These are phyloP conservation scores for Chaetorhynchus papuensis DNA, from an alignment of 2,113 vertebrate species.

Conservation along the genomic window DNA sequence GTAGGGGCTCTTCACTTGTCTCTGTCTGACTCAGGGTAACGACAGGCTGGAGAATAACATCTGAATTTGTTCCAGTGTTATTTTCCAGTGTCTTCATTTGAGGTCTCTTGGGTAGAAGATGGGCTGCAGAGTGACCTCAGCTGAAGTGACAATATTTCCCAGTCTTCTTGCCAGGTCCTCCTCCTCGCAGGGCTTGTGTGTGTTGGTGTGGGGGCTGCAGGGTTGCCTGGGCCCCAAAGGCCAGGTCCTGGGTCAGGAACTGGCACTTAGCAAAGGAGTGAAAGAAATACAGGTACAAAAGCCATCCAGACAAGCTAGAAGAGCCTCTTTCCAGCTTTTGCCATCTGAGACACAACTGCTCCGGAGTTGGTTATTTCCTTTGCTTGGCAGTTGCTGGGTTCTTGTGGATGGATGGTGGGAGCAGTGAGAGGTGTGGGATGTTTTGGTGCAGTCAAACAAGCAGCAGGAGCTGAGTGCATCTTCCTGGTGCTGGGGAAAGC, in stretches of 20 bases:
- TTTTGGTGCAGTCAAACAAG: not conserved
- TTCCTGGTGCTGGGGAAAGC: not conserved
- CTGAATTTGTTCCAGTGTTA: constrained; percentile 11
- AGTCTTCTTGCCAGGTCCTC: constrained; percentile 12
- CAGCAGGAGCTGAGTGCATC: not conserved
- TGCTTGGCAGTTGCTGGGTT: not conserved
- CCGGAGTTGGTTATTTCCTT: not conserved
- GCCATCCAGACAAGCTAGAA: not conserved
- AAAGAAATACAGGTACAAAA: not conserved
- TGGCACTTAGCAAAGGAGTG: not conserved
- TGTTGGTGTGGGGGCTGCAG: not conserved
- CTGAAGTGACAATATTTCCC: constrained; percentile 42
- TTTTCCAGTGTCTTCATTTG: constrained; percentile 33
- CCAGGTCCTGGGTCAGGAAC: not conserved
- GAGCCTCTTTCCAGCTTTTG: not conserved
- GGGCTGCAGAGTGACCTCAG: constrained; percentile 34
- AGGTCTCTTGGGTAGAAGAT: constrained; percentile 20
- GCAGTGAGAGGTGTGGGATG: not conserved
- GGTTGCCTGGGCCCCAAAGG: not conserved
- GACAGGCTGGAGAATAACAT: constrained; percentile 45
- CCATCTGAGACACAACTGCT: not conserved
- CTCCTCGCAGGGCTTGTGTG: not conserved
- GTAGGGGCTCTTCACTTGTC: constrained; percentile 5
- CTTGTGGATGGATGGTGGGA: not conserved
- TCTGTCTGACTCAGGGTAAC: constrained; percentile 42